Evolutionary conservation across 2,888 invertebrate genomes (phyloP), one percentile per base, ranked within the genome.

Genomic region (Odontomyia ornata): DNA sequence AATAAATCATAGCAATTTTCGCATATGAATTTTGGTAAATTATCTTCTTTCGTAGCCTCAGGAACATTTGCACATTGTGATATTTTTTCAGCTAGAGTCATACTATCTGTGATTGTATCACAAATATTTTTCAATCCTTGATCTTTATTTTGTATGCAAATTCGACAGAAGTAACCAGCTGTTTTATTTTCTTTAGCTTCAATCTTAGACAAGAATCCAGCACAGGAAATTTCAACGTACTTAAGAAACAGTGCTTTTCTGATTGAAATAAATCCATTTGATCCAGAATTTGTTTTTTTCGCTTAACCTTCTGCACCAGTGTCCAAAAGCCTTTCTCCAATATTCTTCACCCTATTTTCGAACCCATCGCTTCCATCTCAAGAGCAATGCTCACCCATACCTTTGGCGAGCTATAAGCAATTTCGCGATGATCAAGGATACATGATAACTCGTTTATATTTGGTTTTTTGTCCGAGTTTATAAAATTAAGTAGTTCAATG

Each of bases 291-390:
- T 71, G 43, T 57, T 79, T 78, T 78, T 79, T 79, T 56, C 76
- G 25, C 30, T 79, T 78, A 7, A 79, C 78, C 47, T 77, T 71
- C 28, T 73, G 15, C 75, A 76, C 77, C 79, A 79, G 72, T 47
- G 76, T 23, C 78, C 79, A 52, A 78, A 79, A 11, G 62, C 23
- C 47, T 73, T 78, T 78, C 75, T 65, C 79, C 80, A 80, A 65
- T 76, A 78, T 11, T 75, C 77, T 30, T 69, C 71, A 36, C 28
- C 46, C 11, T 52, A n/a, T 25, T 13, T 60, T 67, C 11, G 65
- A 27, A 7, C 78, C 77, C 27, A 79, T 27, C 4, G 72, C 62
- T 56, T 80, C 77, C 75, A 80, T 64, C 69, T 80, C 79, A 0
- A 77, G 18, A 0, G 52, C n/a, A n/a, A 80, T 79, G 25, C 76